Conservation (phyloP, 2,888 invertebrate species). For the Nebria salina region DNA sequence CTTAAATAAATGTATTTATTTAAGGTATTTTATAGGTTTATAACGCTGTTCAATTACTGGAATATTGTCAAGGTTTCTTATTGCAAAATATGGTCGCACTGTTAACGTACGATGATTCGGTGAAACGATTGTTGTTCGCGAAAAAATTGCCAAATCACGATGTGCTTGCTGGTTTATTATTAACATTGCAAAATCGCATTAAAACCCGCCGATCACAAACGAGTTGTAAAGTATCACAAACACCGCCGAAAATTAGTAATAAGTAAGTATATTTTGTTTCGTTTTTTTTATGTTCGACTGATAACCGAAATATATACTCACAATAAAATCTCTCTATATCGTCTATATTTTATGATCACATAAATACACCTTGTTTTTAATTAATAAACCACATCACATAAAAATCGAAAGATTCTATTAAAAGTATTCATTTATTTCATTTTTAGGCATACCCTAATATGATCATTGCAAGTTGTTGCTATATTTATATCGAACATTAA, state of each 20-base stretch:
- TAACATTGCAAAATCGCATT: conserved; percentile 83
- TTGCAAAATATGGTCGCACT: conserved; percentile 95
- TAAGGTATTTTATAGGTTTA: conserved; percentile 72
- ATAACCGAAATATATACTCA: not conserved
- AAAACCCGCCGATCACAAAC: conserved; percentile 66
- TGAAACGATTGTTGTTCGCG: conserved; percentile 86
- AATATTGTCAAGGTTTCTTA: conserved; percentile 90
- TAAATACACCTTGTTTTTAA: too few species aligned
- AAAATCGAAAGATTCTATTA: too few species aligned
- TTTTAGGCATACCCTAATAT: not conserved
- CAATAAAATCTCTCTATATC: too few species aligned
- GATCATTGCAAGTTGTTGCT: not conserved
- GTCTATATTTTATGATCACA: too few species aligned
- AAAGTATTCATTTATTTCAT: not conserved
- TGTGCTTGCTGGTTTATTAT: conserved; percentile 82
- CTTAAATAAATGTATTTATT: conserved; percentile 6
- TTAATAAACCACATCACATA: too few species aligned
- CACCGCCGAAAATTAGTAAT: conserved; percentile 12
- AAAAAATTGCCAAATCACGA: conserved; percentile 91
- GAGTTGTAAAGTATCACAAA: conserved; percentile 29
- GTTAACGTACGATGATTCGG: conserved; percentile 89
- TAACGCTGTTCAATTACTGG: conserved; percentile 84
- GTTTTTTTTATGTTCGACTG: not conserved
- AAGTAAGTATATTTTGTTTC: conserved; percentile 6
- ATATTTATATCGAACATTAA: not conserved